These are phyloP conservation scores for Oithona nana DNA, from an alignment of 2,888 invertebrate species.

Conservation along the genomic window DNA sequence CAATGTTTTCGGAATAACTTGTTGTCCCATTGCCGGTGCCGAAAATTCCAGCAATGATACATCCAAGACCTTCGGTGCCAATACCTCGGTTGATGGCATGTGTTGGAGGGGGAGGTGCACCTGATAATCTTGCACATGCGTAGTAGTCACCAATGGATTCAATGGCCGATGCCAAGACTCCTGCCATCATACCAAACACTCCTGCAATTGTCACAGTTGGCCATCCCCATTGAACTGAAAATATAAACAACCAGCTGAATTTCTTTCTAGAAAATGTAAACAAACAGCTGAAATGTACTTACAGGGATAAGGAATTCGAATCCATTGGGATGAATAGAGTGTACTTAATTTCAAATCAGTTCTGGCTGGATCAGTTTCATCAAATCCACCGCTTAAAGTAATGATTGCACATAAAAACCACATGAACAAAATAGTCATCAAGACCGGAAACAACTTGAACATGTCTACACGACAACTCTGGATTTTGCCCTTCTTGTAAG, in stretches of 20 bases:
- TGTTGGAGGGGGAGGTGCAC: constrained; percentile 31
- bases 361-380: constrained; percentile 45
- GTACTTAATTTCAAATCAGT: constrained; percentile 49
- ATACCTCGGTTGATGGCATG: constrained; percentile 36
- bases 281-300: constrained; percentile 21
- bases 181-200: constrained; percentile 26
- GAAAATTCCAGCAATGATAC: constrained; percentile 31
- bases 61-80: constrained; percentile 32
- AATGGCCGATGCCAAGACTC: constrained; percentile 25
- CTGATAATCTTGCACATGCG: constrained; percentile 34
- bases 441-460: constrained; percentile 27
- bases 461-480: constrained; percentile 15
- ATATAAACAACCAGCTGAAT: not conserved
- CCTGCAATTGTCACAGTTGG: constrained; percentile 26
- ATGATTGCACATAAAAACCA: constrained; percentile 53
- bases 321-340: constrained; percentile 54
- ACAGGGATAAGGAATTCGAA: constrained; percentile 59
- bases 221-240: constrained; percentile 29
- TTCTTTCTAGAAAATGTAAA: not conserved
- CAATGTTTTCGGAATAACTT: constrained; percentile 35
- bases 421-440: constrained; percentile 52
- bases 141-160: constrained; percentile 35
- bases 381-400: constrained; percentile 43
- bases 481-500: constrained; percentile 19
- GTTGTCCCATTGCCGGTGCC: constrained; percentile 33